Evolutionary conservation across 64 coral and sea anemone genomes (phyloP).

Genomic region (Actinia equina): DNA sequence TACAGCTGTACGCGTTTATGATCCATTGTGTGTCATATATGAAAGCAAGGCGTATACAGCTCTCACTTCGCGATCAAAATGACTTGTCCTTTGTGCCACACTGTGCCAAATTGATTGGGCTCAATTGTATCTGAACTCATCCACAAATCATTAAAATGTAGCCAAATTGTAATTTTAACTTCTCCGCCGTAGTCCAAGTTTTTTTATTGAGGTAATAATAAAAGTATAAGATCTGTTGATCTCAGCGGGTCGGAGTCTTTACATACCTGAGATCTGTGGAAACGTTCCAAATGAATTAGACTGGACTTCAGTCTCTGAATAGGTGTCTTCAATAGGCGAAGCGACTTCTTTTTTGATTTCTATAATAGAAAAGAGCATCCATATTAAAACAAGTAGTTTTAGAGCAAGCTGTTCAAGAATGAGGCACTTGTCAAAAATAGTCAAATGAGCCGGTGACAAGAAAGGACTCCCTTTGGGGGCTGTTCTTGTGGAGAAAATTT

Average conservation of each 20-base stretch:
- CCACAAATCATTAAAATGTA: constrained; percentile 14
- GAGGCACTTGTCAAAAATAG: background rate
- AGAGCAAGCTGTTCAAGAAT: background rate
- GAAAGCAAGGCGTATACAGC: background rate
- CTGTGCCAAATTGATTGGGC: background rate
- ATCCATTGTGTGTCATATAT: background rate
- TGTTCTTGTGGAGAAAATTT: constrained; percentile 3
- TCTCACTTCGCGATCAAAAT: background rate
- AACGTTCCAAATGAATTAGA: constrained; percentile 45
- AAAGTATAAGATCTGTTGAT: constrained; percentile 6
- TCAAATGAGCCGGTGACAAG: background rate
- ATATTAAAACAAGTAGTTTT: background rate
- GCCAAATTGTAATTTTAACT: constrained; percentile 12
- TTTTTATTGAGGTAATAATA: constrained; percentile 32
- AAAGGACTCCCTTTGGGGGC: background rate
- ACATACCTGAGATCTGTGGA: constrained; percentile 52
- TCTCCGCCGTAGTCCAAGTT: background rate
- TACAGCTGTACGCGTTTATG: constrained; percentile 1
- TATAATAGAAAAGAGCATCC: constrained; percentile 30
- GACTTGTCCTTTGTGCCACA: background rate
- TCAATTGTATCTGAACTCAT: constrained; percentile 5
- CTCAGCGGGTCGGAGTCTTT: background rate
- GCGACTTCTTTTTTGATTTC: constrained; percentile 86
- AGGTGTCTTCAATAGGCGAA: constrained; percentile 51
- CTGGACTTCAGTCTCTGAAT: constrained; percentile 39